Evolutionary conservation across 2,113 vertebrate species (phyloP), one percentile per base, ranked within the genome.

Genomic region (Limnothrissa miodon): DNA sequence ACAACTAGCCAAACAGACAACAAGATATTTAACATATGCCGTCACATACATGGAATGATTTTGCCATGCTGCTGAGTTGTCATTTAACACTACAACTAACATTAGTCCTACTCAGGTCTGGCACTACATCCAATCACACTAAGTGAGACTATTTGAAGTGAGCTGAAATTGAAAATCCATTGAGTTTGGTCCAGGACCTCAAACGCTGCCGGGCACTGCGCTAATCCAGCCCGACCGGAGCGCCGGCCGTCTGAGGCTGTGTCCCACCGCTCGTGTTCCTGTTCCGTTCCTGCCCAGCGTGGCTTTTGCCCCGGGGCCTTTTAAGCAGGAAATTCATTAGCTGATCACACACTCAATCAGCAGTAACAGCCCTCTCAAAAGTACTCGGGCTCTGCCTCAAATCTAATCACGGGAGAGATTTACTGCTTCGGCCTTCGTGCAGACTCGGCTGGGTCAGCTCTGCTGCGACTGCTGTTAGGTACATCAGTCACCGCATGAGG

Each of bases 1-100:
- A 51, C 79, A 80, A 45, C 83, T 10, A 74, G 78, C 81, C 45
- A 36, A 19, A 81, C 82, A 85, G 84, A 90, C 59, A 66, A n/a
- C 25, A n/a, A 66, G 1, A 62, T 2, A 53, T 53, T 1, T 53
- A 53, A 56, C 53, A 21, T 56, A 56, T 19, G 17, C 46, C 1
- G 10, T 19, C 46, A 13, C 15, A 17, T 48, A 48, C 11, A 48
- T 10, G 46, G 46, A 13, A 48, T 15, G 17, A 48, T 15, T n/a
- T 25, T 25, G n/a, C 59, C 25, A 10, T 33, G 5, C 10, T 33
- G 10, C 13, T 11, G 36, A 10, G 13, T 13, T 13, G 25, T 29
- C 29, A 33, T 13, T 70, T 1, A 2, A 25, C 13, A 70, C 10
- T 70, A n/a, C n/a, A n/a, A n/a, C 5, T 33, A 29, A 5, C 29